Evolutionary conservation across 1,140 invertebrate species (phyloP).

Genomic region (Oncopeltus fasciatus): DNA sequence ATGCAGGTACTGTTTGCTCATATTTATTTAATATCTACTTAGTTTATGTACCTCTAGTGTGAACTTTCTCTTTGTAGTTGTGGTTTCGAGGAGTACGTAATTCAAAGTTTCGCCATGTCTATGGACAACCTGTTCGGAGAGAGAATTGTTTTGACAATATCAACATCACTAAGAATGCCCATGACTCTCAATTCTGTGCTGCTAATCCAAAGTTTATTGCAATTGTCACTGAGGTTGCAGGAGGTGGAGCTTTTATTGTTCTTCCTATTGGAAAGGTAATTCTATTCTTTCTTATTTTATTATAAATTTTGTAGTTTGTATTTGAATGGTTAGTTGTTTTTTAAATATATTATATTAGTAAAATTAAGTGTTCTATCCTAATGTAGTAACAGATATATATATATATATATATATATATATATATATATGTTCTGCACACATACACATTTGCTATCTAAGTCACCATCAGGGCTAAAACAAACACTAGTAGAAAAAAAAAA

Average conservation of each 20-base stretch:
- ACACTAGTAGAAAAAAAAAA: too few species aligned
- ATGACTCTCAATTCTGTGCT: conserved; percentile 82
- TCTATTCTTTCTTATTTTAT: conserved; percentile 23
- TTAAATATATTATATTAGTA: too few species aligned
- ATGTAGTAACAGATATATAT: not conserved
- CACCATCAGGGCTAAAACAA: too few species aligned
- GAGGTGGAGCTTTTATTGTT: conserved; percentile 84
- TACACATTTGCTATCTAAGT: too few species aligned
- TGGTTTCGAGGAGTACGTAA: conserved; percentile 72
- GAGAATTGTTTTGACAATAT: conserved; percentile 87
- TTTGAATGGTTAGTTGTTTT: too few species aligned
- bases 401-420: not conserved
- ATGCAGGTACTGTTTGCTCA: too few species aligned
- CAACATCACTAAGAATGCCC: conserved; percentile 79
- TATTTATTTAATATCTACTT: too few species aligned
- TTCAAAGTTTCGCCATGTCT: conserved; percentile 87
- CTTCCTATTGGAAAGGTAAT: conserved; percentile 75
- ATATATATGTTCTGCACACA: not conserved
- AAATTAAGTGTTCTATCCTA: not conserved
- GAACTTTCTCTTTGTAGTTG: conserved; percentile 43
- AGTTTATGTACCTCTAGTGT: too few species aligned
- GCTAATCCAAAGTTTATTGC: conserved; percentile 92
- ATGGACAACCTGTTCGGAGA: conserved; percentile 70
- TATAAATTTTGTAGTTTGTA: conserved; percentile 2
- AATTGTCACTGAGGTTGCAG: conserved; percentile 83